Evolutionary conservation across 2,113 vertebrate genomes (phyloP), one percentile per base, ranked within the genome.

Genomic region (Trematocara variabile): DNA sequence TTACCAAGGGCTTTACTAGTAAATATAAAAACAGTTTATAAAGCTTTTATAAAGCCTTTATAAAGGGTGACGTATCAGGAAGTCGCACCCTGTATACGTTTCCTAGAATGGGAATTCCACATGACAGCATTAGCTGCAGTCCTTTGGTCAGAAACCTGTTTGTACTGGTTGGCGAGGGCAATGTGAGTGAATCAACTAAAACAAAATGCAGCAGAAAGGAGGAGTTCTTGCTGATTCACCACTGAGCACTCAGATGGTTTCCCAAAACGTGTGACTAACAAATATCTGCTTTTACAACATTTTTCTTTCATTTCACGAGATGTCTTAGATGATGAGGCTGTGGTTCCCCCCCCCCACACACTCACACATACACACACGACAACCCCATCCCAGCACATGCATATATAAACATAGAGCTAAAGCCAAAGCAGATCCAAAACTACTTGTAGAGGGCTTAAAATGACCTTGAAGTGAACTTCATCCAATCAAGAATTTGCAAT

Each of bases 341-440:
- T 28, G 6, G 14, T 0, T 7, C 0, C 0, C 2, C 5, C 7
- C 65, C 25, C 25, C 25, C 25, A 3, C 25, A 25, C 25, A 25
- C 25, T 3, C 22, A 22, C 22, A 22, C 25, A 25, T 3, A 25
- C 25, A 46, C 5, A 48, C 13, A 28, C 0, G 14, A 48, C 22
- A 48, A 30, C 8, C 41, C 14, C 5, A 46, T 10, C 68, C 41
- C 14, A 75, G 2, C 0, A 3, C 22, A 30, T 7, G 22, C 68
- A 48, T 3, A 30, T 16, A 48, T 28, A 48, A 46, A 75, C 14
- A 46, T 3, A 75, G 16, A 28, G 14, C 8, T 75, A 30, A 48
- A 30, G 22, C 41, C 14, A 73, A 48, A 75, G 25, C 68, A 48
- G 68, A 75, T 48, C 25, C 68, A 6, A 75, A 48, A 48, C 39